These are phyloP conservation scores for Drosophila meridionalis DNA, from an alignment of 2,888 invertebrate species.

Conservation along the genomic window DNA sequence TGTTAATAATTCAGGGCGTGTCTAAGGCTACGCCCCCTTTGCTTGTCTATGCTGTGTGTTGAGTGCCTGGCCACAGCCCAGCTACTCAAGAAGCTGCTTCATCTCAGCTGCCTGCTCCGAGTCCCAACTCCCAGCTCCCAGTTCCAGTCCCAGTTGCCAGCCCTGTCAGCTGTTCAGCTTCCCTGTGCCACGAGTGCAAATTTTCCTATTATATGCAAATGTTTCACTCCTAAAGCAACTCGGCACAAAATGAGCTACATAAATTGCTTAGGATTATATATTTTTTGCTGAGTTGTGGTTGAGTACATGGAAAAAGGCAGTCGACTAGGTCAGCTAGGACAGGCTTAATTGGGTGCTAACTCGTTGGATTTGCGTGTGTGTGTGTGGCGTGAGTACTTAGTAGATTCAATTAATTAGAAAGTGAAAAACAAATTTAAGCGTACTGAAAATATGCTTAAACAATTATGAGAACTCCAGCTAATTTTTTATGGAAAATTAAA, in stretches of 20 bases:
- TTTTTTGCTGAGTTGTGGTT: conserved; percentile 13
- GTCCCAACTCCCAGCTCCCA: neutral
- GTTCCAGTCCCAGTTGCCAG: conserved; percentile 14
- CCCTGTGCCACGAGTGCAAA: conserved; percentile 44
- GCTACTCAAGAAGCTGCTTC: conserved; percentile 3
- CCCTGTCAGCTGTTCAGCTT: conserved; percentile 55
- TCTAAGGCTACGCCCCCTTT: conserved; percentile 35
- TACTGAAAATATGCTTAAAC: neutral
- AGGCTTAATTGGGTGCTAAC: conserved; percentile 16
- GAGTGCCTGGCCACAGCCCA: conserved; percentile 19
- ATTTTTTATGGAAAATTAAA: neutral
- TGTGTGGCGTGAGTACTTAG: neutral
- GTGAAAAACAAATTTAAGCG: neutral
- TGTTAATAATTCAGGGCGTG: conserved; percentile 72
- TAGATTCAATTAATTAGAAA: neutral
- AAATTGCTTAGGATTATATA: conserved; percentile 49
- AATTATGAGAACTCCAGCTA: neutral
- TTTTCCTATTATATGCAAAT: conserved; percentile 73
- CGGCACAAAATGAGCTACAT: conserved; percentile 66
- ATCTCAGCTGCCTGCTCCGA: conserved; percentile 5
- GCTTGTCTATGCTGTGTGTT: conserved; percentile 17
- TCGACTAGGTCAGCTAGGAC: neutral
- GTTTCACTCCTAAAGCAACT: conserved; percentile 49
- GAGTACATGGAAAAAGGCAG: conserved; percentile 1
- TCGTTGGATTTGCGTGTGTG: neutral